Evolutionary conservation across 2,888 invertebrate species (phyloP), one percentile per base, ranked within the genome.

Genomic region (Metacarcinus magister): DNA sequence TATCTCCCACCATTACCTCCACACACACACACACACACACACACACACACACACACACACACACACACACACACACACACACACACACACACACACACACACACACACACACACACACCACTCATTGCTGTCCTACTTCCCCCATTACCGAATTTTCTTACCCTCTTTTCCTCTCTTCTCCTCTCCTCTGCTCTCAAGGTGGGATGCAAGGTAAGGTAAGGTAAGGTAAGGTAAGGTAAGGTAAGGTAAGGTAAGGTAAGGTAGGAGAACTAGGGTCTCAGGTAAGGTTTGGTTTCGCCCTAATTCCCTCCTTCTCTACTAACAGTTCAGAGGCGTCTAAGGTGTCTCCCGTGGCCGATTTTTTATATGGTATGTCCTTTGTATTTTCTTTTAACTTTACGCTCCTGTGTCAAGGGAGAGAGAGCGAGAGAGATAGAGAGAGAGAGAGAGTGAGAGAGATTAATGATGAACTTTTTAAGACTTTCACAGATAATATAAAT

Each of bases 251-350:
- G 8, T 7, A 32, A 13, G 82, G 28, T 13, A 32, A 67, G 82
- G 82, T 5, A 28, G 82, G 28, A 82, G 32, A 28, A 82, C 8
- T 28, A 32, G 10, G 82, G 82, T n/a, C 67, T 13, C 28, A 82
- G 82, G 28, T 82, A 82, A 82, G 28, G 82, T 28, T 82, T 32
- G 82, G 28, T 13, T 10, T 82, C 8, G 4, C 82, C 82, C 82
- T 82, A 32, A 82, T 82, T 82, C 82, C 82, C 82, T n/a, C n/a
- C n/a, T n/a, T 82, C 32, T 32, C 82, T 32, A 32, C 82, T 82
- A 82, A 82, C 32, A 82, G 32, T 28, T 82, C 32, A 32, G 82
- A 32, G 82, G 82, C 82, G 82, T 7, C 82, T 82, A n/a, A 7
- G 32, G 13, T 32, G 82, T 82, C 82, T 82, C 82, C 32, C 32